Percentiles rank a stretch among this genome's conserved stretches.
Evolutionary conservation across 2,888 invertebrate species (phyloP).

Genomic region (Drosophila lacicola): DNA sequence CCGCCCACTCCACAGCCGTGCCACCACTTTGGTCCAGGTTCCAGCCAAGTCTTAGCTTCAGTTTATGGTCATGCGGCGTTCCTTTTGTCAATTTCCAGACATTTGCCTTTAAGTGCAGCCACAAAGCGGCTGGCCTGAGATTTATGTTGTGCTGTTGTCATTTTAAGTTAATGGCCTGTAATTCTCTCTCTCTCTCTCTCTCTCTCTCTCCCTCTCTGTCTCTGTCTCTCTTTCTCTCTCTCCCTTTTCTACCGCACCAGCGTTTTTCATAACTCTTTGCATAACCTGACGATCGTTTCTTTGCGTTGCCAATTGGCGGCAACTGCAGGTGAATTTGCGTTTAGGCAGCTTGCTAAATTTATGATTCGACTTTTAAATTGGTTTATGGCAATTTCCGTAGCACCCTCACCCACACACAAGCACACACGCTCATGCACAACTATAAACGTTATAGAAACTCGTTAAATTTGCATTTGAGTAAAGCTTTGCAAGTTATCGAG

Average conservation of each 20-base stretch:
- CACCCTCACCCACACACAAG: slow-evolving; percentile 24
- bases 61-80: slow-evolving; percentile 55
- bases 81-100: slow-evolving; percentile 72
- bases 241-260: no score
- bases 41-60: slow-evolving; percentile 14
- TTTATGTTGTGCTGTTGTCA: slow-evolving; percentile 82
- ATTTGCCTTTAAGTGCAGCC: slow-evolving; percentile 66
- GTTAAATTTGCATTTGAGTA: neutral
- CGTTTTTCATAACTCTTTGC: slow-evolving; percentile 61
- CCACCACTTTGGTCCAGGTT: slow-evolving; percentile 17
- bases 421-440: neutral
- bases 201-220: neutral
- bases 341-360: slow-evolving; percentile 57
- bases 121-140: slow-evolving; percentile 63
- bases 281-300: slow-evolving; percentile 54
- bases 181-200: slow-evolving; percentile 44
- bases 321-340: slow-evolving; percentile 65
- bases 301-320: slow-evolving; percentile 42
- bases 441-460: neutral
- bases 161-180: slow-evolving; percentile 83
- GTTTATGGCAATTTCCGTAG: slow-evolving; percentile 66
- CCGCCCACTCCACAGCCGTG: slow-evolving; percentile 44
- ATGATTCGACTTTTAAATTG: slow-evolving; percentile 69
- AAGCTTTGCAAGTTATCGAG: slow-evolving; percentile 25
- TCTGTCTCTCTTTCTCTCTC: slow-evolving; percentile 17